Percentiles rank a stretch among this genome's conserved stretches.
Conservation (phyloP, 92 coral and sea anemone genomes). For the Nematostella vectensis region DNA sequence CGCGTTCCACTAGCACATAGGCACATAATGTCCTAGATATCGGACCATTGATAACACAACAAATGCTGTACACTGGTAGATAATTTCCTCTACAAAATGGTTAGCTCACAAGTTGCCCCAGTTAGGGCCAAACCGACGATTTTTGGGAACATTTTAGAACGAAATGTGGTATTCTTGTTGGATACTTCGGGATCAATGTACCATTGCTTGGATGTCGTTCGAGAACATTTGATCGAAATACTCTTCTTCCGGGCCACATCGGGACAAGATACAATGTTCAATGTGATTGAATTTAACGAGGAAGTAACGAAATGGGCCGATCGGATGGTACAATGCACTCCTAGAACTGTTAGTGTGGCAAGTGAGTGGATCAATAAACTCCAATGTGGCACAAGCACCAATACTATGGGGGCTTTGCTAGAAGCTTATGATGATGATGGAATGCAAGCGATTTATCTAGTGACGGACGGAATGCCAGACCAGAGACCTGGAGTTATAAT, state of each 20-base stretch:
- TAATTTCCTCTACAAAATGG: slow-evolving; percentile 31
- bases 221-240: slow-evolving; percentile 77
- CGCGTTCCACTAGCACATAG: no score
- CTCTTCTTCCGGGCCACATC: slow-evolving; percentile 76
- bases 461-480: slow-evolving; percentile 94
- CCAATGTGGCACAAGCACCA: slow-evolving; percentile 83
- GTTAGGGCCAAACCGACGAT: slow-evolving; percentile 66
- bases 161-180: slow-evolving; percentile 69
- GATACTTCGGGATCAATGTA: slow-evolving; percentile 98
- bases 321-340: slow-evolving; percentile 68
- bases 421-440: slow-evolving; percentile 81
- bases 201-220: slow-evolving; percentile 72
- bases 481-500: slow-evolving; percentile 78
- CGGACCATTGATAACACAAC: no score
- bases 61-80: no score
- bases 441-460: slow-evolving; percentile 83
- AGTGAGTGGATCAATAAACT: slow-evolving; percentile 74
- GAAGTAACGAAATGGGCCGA: slow-evolving; percentile 79
- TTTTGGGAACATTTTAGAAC: slow-evolving; percentile 81
- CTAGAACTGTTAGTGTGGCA: slow-evolving; percentile 76
- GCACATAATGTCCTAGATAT: no score
- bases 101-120: slow-evolving; percentile 60
- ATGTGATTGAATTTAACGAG: slow-evolving; percentile 79
- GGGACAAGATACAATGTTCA: slow-evolving; percentile 87
- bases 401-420: slow-evolving; percentile 93